Base-by-base conservation (phyloP, 2,888 invertebrate genomes). In the Drosophila cyrtoloma region DNA sequence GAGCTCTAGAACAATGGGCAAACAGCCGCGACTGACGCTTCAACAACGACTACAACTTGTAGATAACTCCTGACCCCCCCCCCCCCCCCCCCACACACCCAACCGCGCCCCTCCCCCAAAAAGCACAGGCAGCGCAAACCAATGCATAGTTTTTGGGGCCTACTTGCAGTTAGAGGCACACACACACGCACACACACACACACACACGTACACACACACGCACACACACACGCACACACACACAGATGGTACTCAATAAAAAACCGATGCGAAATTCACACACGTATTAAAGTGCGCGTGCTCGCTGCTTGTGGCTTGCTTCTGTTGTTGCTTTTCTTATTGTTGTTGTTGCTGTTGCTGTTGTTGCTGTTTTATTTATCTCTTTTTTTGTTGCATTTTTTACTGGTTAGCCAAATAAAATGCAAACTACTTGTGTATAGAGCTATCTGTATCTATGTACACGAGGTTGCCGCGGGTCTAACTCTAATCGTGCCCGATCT, bases 1-100 rank as follows among this genome's bases (percentile, higher is more conserved):
- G 47, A 78, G 84, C 76, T 81, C 68, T 77, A 87, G 86, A 86
- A 86, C 86, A 86, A 86, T 86, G 78, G 86, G 71, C 89, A 84
- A 89, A 84, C 87, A 83, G 75, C 59, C 67, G 76, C 78, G 73
- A 52, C 73, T 60, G 77, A 63, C 53, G 72, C 75, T 59, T 66
- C 66, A 63, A 53, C 67, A 73, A 65, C 69, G 62, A 73, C 74
- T 68, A 74, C 78, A 81, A 81, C 70, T 79, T 81, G 77, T 71
- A 73, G 79, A 81, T 79, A 81, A 71, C 53, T 70, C 30, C 39
- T 10, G 19, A 16, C 7, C 32, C 16, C 22, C 32, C 10, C 0
- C 4, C 10, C 16, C 14, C 39, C 14, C n/a, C 5, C 12, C 10
- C 9, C 22, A 22, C 22, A 22, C 22, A 22, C 22, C 22, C 22